Conservation (phyloP, 92 coral and sea anemone species). For the Umimayanthus kanabou region DNA sequence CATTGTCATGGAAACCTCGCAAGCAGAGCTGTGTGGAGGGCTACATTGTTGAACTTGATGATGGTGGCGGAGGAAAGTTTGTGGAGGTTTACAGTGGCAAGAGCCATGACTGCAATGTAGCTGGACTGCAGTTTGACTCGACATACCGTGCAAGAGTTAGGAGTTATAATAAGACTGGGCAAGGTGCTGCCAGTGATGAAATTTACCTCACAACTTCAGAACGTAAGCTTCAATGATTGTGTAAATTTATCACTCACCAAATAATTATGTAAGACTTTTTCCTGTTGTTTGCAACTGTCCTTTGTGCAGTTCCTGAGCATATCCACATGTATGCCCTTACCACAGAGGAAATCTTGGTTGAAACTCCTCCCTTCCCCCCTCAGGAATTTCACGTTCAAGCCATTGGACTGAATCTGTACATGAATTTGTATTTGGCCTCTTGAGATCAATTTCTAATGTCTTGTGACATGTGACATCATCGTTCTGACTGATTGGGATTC, state of each 20-base stretch:
- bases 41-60: conserved; percentile 92
- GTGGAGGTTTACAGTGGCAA: conserved; percentile 91
- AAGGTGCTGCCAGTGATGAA: conserved; percentile 92
- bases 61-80: conserved; percentile 81
- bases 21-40: conserved; percentile 93
- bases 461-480: too few species aligned
- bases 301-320: too few species aligned
- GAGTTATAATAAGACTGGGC: conserved; percentile 91
- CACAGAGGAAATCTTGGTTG: too few species aligned
- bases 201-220: conserved; percentile 94
- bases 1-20: conserved; percentile 90
- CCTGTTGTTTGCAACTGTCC: too few species aligned
- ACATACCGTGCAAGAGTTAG: conserved; percentile 94
- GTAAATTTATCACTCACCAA: neutral
- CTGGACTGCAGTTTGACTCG: conserved; percentile 96
- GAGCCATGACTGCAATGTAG: conserved; percentile 80
- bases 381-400: too few species aligned
- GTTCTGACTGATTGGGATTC: too few species aligned
- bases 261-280: too few species aligned
- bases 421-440: too few species aligned
- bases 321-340: too few species aligned
- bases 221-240: conserved; percentile 53
- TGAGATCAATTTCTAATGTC: too few species aligned
- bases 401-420: too few species aligned
- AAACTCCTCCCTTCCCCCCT: too few species aligned